Base-by-base conservation (phyloP, 2,113 vertebrate species). In the Gobiocypris rarus region DNA sequence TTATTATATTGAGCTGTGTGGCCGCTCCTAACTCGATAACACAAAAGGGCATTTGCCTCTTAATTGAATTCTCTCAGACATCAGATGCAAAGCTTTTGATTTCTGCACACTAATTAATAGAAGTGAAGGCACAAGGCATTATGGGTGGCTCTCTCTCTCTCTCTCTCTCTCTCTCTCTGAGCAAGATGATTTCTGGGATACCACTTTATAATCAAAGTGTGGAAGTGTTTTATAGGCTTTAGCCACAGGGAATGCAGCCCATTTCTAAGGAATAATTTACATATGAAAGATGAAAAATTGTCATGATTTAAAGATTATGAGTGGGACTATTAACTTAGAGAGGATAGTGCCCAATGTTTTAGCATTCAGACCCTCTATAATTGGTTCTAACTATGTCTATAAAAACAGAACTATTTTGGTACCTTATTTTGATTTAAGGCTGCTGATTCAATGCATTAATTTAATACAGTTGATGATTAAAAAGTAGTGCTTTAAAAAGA, bases 131-230 rank as follows among this genome's bases (percentile, higher is more conserved):
- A 85, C 22, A 31, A 50, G 43, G 81, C 70, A 26, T 79, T 81
- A 24, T 59, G 38, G 70, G 78, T 45, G 50, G 45, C 45, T 28
- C 22, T 1, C 17, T n/a, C 67, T 31, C 54, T 19, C 58, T 58
- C 54, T 78, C 38, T 75, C 22, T 1, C 17, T n/a, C 67, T 31
- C 54, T 19, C 58, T 58, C 54, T 78, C 38, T 75, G 9, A 43
- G 43, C 50, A 34, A 67, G 48, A 58, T 61, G 56, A 50, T 84
- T 87, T 82, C 81, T 70, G 28, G 34, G 74, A 91, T 91, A 90
- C 87, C 86, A 90, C 92, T 78, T 91, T 87, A 79, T 81, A 79
- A 92, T 91, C 91, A 92, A 90, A 89, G 70, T 77, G 71, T 70
- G 58, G 67, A 65, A 69, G 24, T 86, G 70, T 80, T 83, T 61